Conservation (phyloP, 2,888 invertebrate genomes). For the Cremastinae sp. region DNA sequence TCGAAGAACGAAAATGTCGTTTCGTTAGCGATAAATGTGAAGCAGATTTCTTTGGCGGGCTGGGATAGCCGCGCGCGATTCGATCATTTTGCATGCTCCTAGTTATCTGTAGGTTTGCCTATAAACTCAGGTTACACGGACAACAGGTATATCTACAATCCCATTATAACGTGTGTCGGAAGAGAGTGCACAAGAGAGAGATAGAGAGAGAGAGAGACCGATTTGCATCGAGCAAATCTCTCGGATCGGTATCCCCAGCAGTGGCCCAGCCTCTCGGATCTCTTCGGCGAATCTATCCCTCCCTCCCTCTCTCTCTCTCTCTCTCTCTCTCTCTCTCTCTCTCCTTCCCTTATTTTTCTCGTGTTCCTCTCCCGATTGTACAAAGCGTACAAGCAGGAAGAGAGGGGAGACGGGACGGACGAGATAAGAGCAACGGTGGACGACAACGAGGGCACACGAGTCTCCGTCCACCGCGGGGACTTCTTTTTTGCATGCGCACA, state of each 20-base stretch:
- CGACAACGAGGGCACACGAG: constrained; percentile 53
- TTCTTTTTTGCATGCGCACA: constrained; percentile 40
- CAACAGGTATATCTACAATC: constrained; percentile 26
- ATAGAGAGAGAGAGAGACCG: constrained; percentile 50
- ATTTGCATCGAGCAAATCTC: constrained; percentile 63
- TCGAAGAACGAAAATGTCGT: no score
- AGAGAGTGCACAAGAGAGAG: constrained; percentile 52
- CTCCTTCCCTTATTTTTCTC: constrained; percentile 22
- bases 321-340: constrained; percentile 26
- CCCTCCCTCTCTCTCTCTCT: constrained; percentile 31
- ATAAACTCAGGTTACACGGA: constrained; percentile 4
- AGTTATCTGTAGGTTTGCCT: no score
- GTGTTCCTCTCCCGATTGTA: constrained; percentile 49
- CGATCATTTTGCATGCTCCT: no score
- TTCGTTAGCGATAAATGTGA: no score
- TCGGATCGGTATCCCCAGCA: constrained; percentile 58
- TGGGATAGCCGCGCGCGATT: background rate
- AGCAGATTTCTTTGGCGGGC: no score
- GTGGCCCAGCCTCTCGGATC: constrained; percentile 33
- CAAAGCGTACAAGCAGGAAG: constrained; percentile 37
- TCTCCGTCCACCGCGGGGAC: constrained; percentile 31
- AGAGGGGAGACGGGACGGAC: constrained; percentile 52
- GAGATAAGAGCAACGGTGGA: constrained; percentile 55
- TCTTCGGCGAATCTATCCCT: background rate
- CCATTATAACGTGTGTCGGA: constrained; percentile 62